phyloP scores from a whole-genome alignment of 2,113 vertebrate genomes.

The Cettia cetti region DNA sequence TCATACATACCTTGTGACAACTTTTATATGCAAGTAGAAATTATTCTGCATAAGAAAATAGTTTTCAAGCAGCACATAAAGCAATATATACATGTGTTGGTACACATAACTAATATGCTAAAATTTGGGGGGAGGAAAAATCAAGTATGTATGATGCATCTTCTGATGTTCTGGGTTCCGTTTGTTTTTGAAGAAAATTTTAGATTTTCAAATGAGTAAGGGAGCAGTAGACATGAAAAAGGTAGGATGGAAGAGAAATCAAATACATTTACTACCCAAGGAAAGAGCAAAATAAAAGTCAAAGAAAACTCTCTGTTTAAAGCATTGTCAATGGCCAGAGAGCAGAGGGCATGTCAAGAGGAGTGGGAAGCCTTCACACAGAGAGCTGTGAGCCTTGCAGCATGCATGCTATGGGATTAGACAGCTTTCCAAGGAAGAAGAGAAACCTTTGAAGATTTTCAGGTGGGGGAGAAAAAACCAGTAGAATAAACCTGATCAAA shows the following conservation, averaged over 20 bases:
- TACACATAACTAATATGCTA: neutral
- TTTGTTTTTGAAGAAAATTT: neutral
- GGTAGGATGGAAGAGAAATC: neutral
- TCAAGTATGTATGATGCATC: neutral
- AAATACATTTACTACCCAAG: neutral
- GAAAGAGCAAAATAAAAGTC: neutral
- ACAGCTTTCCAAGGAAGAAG: neutral
- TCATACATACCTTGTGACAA: neutral
- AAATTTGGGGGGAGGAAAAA: rapidly evolving
- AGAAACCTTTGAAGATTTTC: neutral
- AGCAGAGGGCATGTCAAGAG: neutral
- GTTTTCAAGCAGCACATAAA: neutral
- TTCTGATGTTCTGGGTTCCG: neutral
- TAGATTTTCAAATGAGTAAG: neutral
- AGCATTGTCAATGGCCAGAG: neutral
- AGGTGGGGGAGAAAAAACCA: neutral
- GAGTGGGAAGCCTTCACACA: neutral
- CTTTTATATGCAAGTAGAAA: neutral
- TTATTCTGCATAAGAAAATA: neutral
- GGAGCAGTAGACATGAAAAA: neutral
- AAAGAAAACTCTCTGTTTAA: neutral
- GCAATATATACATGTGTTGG: neutral
- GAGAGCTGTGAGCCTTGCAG: neutral
- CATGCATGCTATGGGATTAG: neutral
- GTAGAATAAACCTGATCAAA: neutral